Percentiles rank a stretch among this genome's conserved stretches.
Evolutionary conservation across 2,113 vertebrate species (phyloP).

Genomic region (Tilapia sparmanii): DNA sequence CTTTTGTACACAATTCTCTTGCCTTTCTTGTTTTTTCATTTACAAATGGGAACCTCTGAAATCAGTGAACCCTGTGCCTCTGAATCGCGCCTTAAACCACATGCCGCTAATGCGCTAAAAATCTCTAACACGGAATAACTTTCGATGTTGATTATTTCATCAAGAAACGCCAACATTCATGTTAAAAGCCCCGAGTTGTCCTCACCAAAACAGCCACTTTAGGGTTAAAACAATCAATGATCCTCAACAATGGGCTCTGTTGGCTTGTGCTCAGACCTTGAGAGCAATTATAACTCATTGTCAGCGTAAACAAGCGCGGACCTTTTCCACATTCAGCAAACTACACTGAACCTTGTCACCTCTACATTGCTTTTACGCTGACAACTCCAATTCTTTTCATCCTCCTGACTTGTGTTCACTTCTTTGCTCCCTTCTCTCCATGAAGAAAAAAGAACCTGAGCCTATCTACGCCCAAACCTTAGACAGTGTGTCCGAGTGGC

Average conservation of each 20-base stretch:
- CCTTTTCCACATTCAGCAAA: background rate
- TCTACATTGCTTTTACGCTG: constrained; percentile 8
- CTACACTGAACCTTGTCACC: background rate
- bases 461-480: background rate
- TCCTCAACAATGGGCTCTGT: background rate
- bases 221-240: background rate
- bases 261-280: background rate
- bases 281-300: background rate
- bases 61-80: background rate
- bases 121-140: background rate
- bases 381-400: constrained; percentile 1
- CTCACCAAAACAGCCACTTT: background rate
- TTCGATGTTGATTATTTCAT: background rate
- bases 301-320: background rate
- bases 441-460: background rate
- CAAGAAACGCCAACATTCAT: background rate
- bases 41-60: background rate
- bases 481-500: background rate
- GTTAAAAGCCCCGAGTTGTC: background rate
- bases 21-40: background rate
- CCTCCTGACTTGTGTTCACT: background rate
- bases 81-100: background rate
- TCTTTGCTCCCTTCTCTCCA: background rate
- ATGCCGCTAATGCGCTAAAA: background rate
- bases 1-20: background rate